Conservation (phyloP, 92 coral and sea anemone genomes). For the Muricea muricata region DNA sequence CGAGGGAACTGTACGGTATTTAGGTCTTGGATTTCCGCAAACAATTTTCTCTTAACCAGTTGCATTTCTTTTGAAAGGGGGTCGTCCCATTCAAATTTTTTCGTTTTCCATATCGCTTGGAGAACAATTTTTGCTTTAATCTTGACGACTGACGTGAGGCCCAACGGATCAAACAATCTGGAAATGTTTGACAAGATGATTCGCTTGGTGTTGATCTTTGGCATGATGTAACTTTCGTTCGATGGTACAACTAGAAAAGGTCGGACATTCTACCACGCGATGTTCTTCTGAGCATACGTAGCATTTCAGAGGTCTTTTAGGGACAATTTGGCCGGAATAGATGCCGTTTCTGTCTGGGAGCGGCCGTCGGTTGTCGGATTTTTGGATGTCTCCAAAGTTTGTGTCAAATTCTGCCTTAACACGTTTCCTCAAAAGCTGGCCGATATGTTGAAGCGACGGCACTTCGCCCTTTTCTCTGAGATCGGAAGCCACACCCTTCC, state of each 20-base stretch:
- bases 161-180: not conserved
- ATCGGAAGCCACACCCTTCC: slow-evolving; percentile 31
- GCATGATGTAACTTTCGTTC: too few relatives aligned
- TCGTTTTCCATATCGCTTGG: not conserved
- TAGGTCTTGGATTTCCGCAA: not conserved
- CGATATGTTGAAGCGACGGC: slow-evolving; percentile 24
- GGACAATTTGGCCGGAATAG: too few relatives aligned
- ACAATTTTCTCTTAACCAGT: not conserved
- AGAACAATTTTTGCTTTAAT: not conserved
- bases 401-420: too few relatives aligned
- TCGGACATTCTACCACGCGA: too few relatives aligned
- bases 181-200: not conserved
- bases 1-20: not conserved
- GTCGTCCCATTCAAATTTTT: not conserved
- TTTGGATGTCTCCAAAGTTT: too few relatives aligned
- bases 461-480: slow-evolving; percentile 27
- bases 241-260: too few relatives aligned
- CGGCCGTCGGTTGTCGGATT: too few relatives aligned
- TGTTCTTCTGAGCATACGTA: too few relatives aligned
- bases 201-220: not conserved
- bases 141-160: not conserved
- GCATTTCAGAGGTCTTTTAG: too few relatives aligned
- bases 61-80: not conserved
- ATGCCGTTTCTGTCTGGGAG: too few relatives aligned
- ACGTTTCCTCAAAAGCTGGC: slow-evolving; percentile 23